These are phyloP conservation scores for Xiphophorus maculatus DNA, from an alignment of 2,113 vertebrate species.

Conservation along the genomic window DNA sequence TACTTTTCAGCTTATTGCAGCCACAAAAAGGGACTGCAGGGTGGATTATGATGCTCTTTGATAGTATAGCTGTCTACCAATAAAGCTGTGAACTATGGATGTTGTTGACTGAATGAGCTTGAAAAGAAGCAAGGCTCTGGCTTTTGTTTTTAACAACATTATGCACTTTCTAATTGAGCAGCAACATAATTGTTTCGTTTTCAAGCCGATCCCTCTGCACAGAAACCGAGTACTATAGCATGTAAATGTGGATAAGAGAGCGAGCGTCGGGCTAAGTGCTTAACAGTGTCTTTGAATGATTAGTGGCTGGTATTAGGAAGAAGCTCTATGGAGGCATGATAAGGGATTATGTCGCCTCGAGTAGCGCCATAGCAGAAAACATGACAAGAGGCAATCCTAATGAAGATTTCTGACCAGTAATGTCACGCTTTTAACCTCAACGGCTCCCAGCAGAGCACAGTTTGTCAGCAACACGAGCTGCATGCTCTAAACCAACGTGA, in stretches of 20 bases:
- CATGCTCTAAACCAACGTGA: not conserved
- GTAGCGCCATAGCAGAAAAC: conserved; percentile 51
- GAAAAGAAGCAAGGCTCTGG: conserved; percentile 2
- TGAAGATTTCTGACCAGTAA: conserved; percentile 26
- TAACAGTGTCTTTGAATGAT: conserved; percentile 61
- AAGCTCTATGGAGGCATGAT: conserved; percentile 56
- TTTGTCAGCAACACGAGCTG: conserved; percentile 1
- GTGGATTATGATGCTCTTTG: conserved; percentile 32
- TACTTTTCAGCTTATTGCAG: conserved; percentile 35
- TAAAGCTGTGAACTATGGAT: conserved; percentile 2
- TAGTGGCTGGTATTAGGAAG: conserved; percentile 67
- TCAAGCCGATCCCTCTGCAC: not conserved
- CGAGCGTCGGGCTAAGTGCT: conserved; percentile 33
- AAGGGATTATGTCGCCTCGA: conserved; percentile 62
- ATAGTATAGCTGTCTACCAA: conserved; percentile 34
- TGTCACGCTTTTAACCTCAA: not conserved
- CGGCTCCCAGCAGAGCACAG: not conserved
- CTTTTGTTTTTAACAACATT: conserved; percentile 14
- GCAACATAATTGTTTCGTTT: conserved; percentile 33
- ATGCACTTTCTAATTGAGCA: conserved; percentile 28
- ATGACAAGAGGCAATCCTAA: conserved; percentile 48
- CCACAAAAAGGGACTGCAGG: conserved; percentile 18
- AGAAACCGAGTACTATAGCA: conserved; percentile 26
- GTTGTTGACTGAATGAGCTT: not conserved
- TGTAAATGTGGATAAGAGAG: conserved; percentile 53